Base-by-base conservation (phyloP, 1,140 invertebrate species). In the Portunus trituberculatus region DNA sequence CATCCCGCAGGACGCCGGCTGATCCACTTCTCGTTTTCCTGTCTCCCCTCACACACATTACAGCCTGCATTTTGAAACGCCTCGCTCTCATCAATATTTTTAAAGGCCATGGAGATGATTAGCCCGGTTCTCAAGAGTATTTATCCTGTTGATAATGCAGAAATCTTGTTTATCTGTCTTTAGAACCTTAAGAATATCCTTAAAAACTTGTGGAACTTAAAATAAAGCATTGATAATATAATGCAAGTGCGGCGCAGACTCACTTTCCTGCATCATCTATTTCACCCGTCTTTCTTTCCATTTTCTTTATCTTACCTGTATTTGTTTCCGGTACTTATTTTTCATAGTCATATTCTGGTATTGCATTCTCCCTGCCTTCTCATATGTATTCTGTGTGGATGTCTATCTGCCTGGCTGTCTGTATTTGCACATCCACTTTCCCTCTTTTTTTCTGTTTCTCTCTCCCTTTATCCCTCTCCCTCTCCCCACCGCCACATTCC, bases 401-500 rank as follows among this genome's bases (percentile, higher is more conserved):
- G 4, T 28, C 90, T 16, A 8, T 29, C 20, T 6, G 20, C 10
- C 46, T 86, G 83, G 76, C 20, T 25, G 8, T 45, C 39, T 45
- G 20, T 59, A 20, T 59, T 59, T 59, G 52, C 52, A 59, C 12
- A 59, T 59, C 52, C 31, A 29, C 16, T 83, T 16, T 82, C 91
- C 29, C 20, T 86, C 39, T 52, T 39, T 46, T 20, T n/a, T 10
- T 86, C 39, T 45, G 6, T 67, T 16, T 91, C 89, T 59, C 48
- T 59, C 20, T 91, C 20, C 45, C 32, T 28, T 29, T 93, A 25
- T 94, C 92, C 95, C 92, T 28, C 32, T 82, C 82, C 95, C 16
- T 93, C 82, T 93, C 92, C 91, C 94, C 87, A 82, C 28, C n/a
- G 12, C 45, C 89, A 59, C 48, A 48, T 59, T 59, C 89, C 48